phyloP scores from a whole-genome alignment of 1,140 invertebrate species.

The Danaus plexippus region DNA sequence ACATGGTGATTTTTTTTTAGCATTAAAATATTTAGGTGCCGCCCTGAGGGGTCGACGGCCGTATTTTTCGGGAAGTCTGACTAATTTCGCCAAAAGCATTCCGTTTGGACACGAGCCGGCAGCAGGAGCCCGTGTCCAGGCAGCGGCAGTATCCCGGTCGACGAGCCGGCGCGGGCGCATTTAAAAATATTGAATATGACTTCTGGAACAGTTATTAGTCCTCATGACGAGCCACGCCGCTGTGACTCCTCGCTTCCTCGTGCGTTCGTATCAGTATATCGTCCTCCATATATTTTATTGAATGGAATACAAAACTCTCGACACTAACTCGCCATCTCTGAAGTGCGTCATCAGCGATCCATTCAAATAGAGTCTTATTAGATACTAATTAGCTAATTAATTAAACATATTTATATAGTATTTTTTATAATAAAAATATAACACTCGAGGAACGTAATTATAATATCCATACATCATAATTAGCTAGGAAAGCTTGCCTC shows the following conservation, averaged over 20 bases:
- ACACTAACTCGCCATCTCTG: no score
- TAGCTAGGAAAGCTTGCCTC: slow-evolving; percentile 4
- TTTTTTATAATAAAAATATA: neutral
- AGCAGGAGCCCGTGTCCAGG: slow-evolving; percentile 34
- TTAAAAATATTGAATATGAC: slow-evolving; percentile 27
- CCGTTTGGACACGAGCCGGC: slow-evolving; percentile 26
- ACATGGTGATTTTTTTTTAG: slow-evolving; percentile 59
- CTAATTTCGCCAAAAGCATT: slow-evolving; percentile 59
- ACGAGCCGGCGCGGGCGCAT: slow-evolving; percentile 38
- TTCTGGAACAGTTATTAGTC: slow-evolving; percentile 19
- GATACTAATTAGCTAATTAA: slow-evolving; percentile 8
- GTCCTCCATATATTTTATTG: no score
- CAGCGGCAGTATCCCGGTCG: slow-evolving; percentile 11
- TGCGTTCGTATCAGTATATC: neutral
- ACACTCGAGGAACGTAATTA: neutral
- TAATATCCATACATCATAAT: slow-evolving; percentile 8
- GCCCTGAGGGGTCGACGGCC: slow-evolving; percentile 56
- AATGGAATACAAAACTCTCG: no score
- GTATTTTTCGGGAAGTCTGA: slow-evolving; percentile 67
- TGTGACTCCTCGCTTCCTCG: slow-evolving; percentile 24
- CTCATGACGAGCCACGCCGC: no score
- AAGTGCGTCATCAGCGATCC: no score
- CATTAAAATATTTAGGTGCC: slow-evolving; percentile 66
- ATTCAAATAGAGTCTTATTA: neutral
- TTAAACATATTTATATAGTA: neutral